Conservation (phyloP, 2,113 vertebrate genomes). For the Ciconia maguari region DNA sequence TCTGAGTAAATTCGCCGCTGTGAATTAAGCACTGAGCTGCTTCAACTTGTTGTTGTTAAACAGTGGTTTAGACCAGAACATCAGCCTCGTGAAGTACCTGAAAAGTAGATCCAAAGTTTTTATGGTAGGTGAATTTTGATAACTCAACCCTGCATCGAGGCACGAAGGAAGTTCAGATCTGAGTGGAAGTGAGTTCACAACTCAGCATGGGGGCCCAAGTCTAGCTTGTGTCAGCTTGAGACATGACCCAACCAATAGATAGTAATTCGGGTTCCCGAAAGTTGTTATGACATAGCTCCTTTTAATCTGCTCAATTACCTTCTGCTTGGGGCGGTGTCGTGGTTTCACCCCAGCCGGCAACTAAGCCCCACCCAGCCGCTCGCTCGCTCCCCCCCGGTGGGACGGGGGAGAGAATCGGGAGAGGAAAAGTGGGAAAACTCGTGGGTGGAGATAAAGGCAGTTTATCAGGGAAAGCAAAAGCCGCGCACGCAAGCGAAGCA, state of each 20-base stretch:
- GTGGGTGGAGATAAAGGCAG: no score
- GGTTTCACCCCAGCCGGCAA: no score
- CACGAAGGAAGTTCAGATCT: neutral
- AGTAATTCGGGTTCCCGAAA: neutral
- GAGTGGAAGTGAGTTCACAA: neutral
- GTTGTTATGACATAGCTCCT: fast-evolving
- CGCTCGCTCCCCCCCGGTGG: no score
- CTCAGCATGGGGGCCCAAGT: fast-evolving
- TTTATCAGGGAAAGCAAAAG: no score
- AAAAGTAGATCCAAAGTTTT: neutral
- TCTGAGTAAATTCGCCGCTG: neutral
- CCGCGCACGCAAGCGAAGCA: no score
- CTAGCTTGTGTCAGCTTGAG: neutral
- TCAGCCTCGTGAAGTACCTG: neutral
- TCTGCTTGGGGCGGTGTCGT: neutral
- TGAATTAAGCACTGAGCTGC: neutral
- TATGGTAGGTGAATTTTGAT: neutral
- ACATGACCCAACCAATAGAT: neutral
- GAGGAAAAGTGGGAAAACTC: no score
- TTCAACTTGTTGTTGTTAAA: neutral
- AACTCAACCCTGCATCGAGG: neutral
- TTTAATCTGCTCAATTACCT: neutral
- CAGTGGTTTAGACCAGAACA: neutral
- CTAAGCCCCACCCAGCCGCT: no score
- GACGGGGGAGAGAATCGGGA: no score